Evolutionary conservation across 2,888 invertebrate genomes (phyloP).

Genomic region (Oscheius sp.): DNA sequence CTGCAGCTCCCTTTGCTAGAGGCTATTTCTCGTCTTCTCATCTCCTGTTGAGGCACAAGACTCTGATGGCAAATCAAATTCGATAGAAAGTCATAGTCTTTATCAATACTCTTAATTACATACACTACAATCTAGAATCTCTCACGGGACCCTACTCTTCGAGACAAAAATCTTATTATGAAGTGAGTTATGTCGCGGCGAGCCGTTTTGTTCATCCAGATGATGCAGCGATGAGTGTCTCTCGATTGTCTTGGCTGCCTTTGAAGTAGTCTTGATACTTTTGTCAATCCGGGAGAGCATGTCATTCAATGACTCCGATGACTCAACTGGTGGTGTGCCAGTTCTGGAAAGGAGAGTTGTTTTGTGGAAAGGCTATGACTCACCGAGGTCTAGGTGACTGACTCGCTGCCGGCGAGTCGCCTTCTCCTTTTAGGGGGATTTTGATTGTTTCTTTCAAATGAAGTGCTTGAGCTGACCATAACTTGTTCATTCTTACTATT

Average conservation of each 20-base stretch:
- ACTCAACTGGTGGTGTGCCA: no score
- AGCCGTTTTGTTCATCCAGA: no score
- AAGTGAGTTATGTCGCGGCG: no score
- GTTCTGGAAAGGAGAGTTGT: no score
- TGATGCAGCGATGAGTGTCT: slow-evolving; percentile 29
- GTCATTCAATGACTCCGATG: slow-evolving; percentile 44
- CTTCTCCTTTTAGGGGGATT: slow-evolving; percentile 42
- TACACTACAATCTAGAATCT: not conserved
- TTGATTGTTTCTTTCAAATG: slow-evolving; percentile 54
- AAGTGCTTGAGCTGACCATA: slow-evolving; percentile 59
- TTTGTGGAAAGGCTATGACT: not conserved
- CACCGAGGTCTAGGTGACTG: not conserved
- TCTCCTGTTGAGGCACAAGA: no score
- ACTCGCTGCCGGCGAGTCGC: not conserved
- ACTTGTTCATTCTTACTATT: slow-evolving; percentile 57
- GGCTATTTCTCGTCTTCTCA: no score
- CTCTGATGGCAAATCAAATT: no score
- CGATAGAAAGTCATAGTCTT: not conserved
- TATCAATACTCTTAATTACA: not conserved
- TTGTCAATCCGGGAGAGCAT: slow-evolving; percentile 53
- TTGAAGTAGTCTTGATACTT: slow-evolving; percentile 43
- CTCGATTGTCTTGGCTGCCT: slow-evolving; percentile 34
- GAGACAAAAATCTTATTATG: no score
- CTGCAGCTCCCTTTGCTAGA: no score
- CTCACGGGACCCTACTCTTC: no score